These are phyloP conservation scores for Procavia capensis DNA, from an alignment of 2,113 vertebrate genomes.

Conservation along the genomic window DNA sequence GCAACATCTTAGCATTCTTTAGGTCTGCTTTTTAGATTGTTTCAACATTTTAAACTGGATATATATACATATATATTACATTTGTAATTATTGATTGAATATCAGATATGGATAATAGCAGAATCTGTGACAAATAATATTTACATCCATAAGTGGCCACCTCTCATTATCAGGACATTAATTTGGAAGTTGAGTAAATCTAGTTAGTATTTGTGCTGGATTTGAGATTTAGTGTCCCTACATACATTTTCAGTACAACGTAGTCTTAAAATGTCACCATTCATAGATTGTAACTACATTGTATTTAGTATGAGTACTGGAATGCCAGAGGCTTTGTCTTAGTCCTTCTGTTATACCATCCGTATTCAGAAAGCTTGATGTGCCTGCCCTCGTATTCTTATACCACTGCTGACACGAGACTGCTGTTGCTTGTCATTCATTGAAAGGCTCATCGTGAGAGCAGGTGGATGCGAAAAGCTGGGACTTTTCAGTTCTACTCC, in stretches of 20 bases:
- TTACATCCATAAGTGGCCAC: neutral
- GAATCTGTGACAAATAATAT: neutral
- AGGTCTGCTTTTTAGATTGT: neutral
- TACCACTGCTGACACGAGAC: neutral
- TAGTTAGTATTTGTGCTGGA: neutral
- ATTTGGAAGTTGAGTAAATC: neutral
- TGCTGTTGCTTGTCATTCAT: neutral
- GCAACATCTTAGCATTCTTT: neutral
- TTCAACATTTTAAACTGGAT: neutral
- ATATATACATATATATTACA: too few relatives aligned
- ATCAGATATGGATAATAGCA: neutral
- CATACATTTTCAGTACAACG: neutral
- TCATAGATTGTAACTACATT: neutral
- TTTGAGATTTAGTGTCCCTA: neutral
- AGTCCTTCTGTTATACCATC: neutral
- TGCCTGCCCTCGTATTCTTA: neutral
- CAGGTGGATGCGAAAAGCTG: neutral
- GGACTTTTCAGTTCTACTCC: neutral
- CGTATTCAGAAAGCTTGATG: neutral
- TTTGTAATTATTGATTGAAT: neutral
- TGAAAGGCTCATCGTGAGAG: neutral
- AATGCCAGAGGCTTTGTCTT: neutral
- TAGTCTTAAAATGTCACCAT: neutral
- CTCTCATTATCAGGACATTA: neutral
- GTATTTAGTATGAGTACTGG: neutral